These are phyloP conservation scores for Nesidiocoris tenuis DNA, from an alignment of 2,888 invertebrate species.

Conservation along the genomic window DNA sequence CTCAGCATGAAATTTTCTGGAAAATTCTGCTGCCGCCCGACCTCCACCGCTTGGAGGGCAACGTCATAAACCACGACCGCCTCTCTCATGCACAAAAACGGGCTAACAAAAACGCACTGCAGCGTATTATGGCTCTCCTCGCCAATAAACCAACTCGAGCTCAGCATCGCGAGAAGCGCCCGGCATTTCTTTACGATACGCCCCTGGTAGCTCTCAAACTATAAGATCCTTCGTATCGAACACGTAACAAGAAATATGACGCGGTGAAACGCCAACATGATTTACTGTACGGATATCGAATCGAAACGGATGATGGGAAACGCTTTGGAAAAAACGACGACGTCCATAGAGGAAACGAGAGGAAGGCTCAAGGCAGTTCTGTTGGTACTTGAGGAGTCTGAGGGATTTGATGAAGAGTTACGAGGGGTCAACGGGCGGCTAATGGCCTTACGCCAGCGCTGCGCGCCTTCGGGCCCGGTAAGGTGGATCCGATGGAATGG, in stretches of 20 bases:
- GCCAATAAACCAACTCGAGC: too few species aligned
- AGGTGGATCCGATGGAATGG: conserved; percentile 12
- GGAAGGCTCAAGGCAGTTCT: background rate
- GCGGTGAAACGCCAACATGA: background rate
- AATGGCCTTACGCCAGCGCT: conserved; percentile 30
- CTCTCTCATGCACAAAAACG: too few species aligned
- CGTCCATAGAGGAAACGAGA: conserved; percentile 14
- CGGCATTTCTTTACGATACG: too few species aligned
- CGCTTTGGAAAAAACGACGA: conserved; percentile 9
- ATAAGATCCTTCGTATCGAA: background rate
- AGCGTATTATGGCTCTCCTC: too few species aligned
- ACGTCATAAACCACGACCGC: too few species aligned
- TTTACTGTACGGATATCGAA: background rate
- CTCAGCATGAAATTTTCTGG: too few species aligned
- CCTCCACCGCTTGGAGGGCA: too few species aligned
- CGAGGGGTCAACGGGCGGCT: conserved; percentile 40
- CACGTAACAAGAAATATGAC: background rate
- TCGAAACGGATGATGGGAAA: background rate
- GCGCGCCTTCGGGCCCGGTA: conserved; percentile 8
- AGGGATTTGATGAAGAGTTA: conserved; percentile 38
- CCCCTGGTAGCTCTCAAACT: too few species aligned
- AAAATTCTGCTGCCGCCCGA: too few species aligned
- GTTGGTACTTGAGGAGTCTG: conserved; percentile 33
- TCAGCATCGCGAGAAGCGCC: too few species aligned
- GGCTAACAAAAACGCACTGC: too few species aligned